Base-by-base conservation (phyloP, 2,888 invertebrate species). In the Plebejus melissa region DNA sequence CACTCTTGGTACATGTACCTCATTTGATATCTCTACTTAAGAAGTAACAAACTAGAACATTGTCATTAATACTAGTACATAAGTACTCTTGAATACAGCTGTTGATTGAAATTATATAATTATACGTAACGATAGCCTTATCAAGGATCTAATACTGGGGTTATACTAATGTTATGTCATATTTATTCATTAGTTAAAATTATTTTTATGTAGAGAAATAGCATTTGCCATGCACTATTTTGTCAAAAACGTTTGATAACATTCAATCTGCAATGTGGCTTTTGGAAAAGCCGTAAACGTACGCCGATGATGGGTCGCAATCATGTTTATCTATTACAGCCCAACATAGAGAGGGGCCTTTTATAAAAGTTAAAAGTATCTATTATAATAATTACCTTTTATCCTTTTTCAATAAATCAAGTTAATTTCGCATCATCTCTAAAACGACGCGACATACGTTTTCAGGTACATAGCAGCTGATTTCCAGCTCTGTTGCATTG, bases 381-480 rank as follows among this genome's bases (percentile, higher is more conserved):
- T 22, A 22, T 22, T 22, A 22, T 22, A 22, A 22, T 22, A 22
- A 22, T 22, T 22, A 22, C 22, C 22, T 22, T 22, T 22, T 22
- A 22, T 22, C 22, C 11, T 13, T 54, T 54, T 54, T 54, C 32
- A 46, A 46, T 46, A 46, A 46, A 11, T 9, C n/a, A 58, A 11
- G 60, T 22, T 70, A 13, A 1, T 50, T 13, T 50, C 4, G 50
- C 16, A 54, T 54, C 54, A 54, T 46, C 9, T 2, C 0, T 46
- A 46, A 46, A 46, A 54, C 1, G 3, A 22, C 22, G 22, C 22
- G 0, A 54, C 22, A 1, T 71, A 50, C 69, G n/a, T 4, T 76
- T 77, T 0, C 76, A 87, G 87, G 87, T 86, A 85, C 41, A 71
- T 86, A 11, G 85, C 84, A 2, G 81, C 83, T 2, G 87, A 87